phyloP scores from a whole-genome alignment of 2,113 vertebrate species.

The Nesoenas mayeri region DNA sequence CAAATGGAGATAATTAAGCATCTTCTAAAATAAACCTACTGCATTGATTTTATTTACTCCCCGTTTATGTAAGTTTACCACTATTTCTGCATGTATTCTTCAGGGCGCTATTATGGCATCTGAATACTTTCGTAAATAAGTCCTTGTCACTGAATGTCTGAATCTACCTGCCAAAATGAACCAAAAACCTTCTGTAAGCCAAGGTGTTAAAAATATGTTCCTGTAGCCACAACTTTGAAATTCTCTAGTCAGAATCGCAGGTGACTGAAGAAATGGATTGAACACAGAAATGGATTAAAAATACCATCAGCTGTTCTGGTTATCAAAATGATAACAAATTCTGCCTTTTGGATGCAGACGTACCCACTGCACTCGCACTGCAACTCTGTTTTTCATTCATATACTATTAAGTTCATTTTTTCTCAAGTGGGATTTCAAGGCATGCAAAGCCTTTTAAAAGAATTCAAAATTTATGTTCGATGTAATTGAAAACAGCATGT shows the following conservation, averaged over 20 bases:
- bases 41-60: neutral
- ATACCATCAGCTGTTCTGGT: neutral
- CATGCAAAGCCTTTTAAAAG: neutral
- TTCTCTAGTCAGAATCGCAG: neutral
- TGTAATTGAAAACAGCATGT: neutral
- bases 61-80: neutral
- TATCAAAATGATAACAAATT: neutral
- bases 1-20: neutral
- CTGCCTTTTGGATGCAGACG: neutral
- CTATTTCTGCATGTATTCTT: neutral
- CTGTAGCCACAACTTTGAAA: neutral
- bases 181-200: neutral
- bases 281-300: neutral
- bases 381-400: neutral
- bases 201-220: neutral
- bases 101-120: neutral
- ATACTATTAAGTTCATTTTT: neutral
- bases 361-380: neutral
- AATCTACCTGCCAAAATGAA: neutral
- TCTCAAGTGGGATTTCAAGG: neutral
- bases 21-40: neutral
- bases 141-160: neutral
- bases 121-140: neutral
- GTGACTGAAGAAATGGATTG: neutral
- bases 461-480: neutral